phyloP scores from a whole-genome alignment of 2,797 vertebrate genomes.

The Meriones psammophilus region DNA sequence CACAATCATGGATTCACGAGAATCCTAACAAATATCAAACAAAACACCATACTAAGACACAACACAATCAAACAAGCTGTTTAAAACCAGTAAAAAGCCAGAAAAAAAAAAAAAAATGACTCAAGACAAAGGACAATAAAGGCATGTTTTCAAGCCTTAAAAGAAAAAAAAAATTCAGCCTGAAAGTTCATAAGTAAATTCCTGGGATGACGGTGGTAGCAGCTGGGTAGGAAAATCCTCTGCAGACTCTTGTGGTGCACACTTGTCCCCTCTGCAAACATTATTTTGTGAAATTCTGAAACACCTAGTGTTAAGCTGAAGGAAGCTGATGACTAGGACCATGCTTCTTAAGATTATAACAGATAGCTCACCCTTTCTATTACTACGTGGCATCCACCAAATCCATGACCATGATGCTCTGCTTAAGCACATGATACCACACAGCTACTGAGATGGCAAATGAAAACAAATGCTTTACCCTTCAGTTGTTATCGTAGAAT shows the following conservation, averaged over 20 bases:
- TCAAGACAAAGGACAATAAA: slow-evolving; percentile 40
- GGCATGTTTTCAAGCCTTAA: slow-evolving; percentile 44
- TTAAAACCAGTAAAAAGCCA: slow-evolving; percentile 7
- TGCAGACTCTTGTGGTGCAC: background rate
- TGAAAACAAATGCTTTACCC: background rate
- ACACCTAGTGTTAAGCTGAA: too few relatives aligned
- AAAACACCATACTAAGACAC: slow-evolving; percentile 21
- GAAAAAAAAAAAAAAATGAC: slow-evolving; percentile 2
- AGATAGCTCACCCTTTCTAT: background rate
- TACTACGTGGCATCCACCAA: too few relatives aligned
- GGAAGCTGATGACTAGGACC: background rate
- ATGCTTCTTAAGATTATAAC: background rate
- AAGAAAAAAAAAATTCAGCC: slow-evolving; percentile 60
- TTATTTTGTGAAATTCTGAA: background rate
- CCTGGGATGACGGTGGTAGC: background rate
- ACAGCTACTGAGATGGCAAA: background rate
- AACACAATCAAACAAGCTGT: background rate
- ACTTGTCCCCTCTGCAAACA: background rate
- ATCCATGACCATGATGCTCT: background rate
- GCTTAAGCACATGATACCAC: background rate
- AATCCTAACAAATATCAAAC: slow-evolving; percentile 24
- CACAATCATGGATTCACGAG: background rate
- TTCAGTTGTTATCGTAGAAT: background rate
- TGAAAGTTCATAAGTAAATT: slow-evolving; percentile 24
- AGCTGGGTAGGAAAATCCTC: background rate